Percentiles rank a stretch among this genome's conserved stretches.
Conservation (phyloP, 2,113 vertebrate species). For the Dromaius novaehollandiae region DNA sequence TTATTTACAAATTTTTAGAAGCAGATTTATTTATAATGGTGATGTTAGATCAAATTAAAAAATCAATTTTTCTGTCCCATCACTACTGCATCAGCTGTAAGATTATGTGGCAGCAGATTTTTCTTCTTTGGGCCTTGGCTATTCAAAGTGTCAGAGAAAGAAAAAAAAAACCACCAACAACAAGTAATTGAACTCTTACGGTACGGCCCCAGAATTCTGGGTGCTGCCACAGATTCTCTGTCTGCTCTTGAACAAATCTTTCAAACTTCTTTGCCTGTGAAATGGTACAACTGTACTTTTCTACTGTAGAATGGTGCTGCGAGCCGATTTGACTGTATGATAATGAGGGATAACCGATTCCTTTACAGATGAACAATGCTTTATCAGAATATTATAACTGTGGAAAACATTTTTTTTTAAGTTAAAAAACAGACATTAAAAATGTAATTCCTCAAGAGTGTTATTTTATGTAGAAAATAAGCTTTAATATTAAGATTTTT, state of each 20-base stretch:
- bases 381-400: neutral
- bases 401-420: neutral
- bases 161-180: neutral
- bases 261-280: neutral
- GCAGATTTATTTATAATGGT: conserved; percentile 25
- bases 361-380: neutral
- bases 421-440: neutral
- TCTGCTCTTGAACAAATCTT: neutral
- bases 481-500: neutral
- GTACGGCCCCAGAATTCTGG: neutral
- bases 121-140: neutral
- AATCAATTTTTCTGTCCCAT: neutral
- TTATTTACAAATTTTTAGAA: conserved; percentile 47
- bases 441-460: neutral
- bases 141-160: neutral
- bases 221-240: neutral
- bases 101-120: neutral
- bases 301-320: neutral
- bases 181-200: neutral
- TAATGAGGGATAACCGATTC: neutral
- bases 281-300: neutral
- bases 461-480: neutral
- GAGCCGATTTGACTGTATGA: neutral
- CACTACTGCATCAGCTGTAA: neutral
- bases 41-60: conserved; percentile 27